Evolutionary conservation across 2,113 vertebrate species (phyloP), one percentile per base, ranked within the genome.

Genomic region (Nasalis larvatus): DNA sequence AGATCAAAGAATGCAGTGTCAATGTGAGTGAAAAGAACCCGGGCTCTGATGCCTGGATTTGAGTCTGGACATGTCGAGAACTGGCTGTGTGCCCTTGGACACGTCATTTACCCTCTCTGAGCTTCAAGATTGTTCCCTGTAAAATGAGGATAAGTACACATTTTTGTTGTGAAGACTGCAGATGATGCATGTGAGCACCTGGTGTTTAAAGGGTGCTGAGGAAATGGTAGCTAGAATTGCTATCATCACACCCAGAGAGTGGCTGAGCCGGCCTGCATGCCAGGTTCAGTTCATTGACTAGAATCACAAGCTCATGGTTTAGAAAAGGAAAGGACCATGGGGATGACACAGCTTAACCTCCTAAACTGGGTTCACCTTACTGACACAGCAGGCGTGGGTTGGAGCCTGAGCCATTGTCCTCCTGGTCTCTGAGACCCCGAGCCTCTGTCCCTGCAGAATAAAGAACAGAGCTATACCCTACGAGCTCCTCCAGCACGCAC

Each of bases 401-500:
- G 68, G 47, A 83, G 4, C 8, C 63, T 6, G 16, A 13, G n/a
- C 0, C 1, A 6, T 10, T 37, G 30, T 45, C 40, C 23, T 87
- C 35, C 58, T 4, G 27, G 40, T 16, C 21, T 32, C 80, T 32
- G 1, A 8, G 30, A 35, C 20, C 89, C 40, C 17, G 27, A 73
- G 82, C 3, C 30, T 82, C 60, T n/a, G 1, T 1, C 21, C 14
- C 30, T 17, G 14, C 0, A 56, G 52, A 14, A 32, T 11, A 49
- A 87, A 74, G 42, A 47, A 60, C 8, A 4, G 25, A 6, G 45
- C 40, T 60, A 21, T 18, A 47, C 23, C 40, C 58, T 7, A 4
- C 0, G 16, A 5, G 18, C 0, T 16, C 4, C 58, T 2, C 37
- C 58, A 7, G 8, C 0, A 1, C 0, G 9, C 37, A 21, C 23